These are phyloP conservation scores for Arctopsyche grandis DNA, from an alignment of 1,140 invertebrate genomes.

Conservation along the genomic window DNA sequence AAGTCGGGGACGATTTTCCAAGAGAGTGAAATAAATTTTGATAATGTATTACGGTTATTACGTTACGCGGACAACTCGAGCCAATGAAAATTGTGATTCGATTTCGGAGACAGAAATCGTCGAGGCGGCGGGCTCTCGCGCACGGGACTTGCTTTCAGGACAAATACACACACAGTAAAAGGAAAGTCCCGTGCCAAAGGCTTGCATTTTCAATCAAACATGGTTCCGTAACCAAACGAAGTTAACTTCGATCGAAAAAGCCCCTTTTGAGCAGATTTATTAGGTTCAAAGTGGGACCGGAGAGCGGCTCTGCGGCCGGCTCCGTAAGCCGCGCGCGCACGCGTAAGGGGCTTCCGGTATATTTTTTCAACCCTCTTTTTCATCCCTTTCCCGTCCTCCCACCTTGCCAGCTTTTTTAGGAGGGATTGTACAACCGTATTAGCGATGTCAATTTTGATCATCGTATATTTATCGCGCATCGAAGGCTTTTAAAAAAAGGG, in stretches of 20 bases:
- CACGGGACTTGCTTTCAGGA: neutral
- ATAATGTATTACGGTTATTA: neutral
- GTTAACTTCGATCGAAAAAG: neutral
- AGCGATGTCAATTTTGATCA: neutral
- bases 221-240: neutral
- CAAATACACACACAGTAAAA: neutral
- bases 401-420: neutral
- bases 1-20: neutral
- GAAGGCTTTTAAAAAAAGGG: neutral
- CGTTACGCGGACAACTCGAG: neutral
- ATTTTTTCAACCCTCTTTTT: too few species aligned
- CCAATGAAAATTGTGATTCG: neutral
- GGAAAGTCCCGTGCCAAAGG: neutral
- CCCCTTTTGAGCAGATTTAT: neutral
- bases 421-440: neutral
- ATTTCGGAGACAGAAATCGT: neutral
- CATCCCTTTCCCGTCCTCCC: too few species aligned
- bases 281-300: neutral
- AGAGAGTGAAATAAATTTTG: neutral
- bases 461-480: neutral
- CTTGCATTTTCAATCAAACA: constrained; percentile 10
- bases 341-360: too few species aligned
- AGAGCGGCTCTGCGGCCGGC: neutral
- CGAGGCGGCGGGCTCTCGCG: neutral
- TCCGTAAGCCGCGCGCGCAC: too few species aligned